Base-by-base conservation (phyloP, 2,888 invertebrate genomes). In the Odontothrips loti region DNA sequence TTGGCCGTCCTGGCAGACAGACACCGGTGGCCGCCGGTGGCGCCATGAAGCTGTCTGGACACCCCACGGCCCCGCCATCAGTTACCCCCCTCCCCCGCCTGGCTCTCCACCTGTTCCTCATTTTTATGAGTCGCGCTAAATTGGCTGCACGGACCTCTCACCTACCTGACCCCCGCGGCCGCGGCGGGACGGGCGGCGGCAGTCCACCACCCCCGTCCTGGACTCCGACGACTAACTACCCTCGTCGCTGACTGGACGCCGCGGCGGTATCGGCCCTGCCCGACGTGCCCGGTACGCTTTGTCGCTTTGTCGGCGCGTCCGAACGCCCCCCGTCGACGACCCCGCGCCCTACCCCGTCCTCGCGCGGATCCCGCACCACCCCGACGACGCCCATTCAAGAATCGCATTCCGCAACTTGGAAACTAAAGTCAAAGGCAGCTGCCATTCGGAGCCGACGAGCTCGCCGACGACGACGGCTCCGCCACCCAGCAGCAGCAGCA, bases 81-180 rank as follows among this genome's bases (percentile, higher is more conserved):
- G 20, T 20, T 17, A 4, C 58, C 58, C 58, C 58, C 15, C 15
- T 20, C 58, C 58, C 15, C 58, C 58, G 17, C 58, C 58, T 43
- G 34, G 34, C 34, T 6, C 51, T 23, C 68, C 68, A 68, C 68
- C 68, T 75, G 68, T 75, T 75, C 68, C 23, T 75, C 68, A 75
- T 75, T 75, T 75, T 75, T 75, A 75, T 12, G 68, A 75, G 68
- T 17, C 11, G 68, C 68, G 68, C 68, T 12, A 75, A 75, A 75
- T 75, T 75, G 68, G 68, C 68, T 10, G 68, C 23, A 23, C 23
- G 23, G 23, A 6, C 68, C 68, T 43, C 34, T n/a, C n/a, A n/a
- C n/a, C n/a, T n/a, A n/a, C n/a, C n/a, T n/a, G n/a, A n/a, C n/a
- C n/a, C n/a, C n/a, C n/a, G n/a, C n/a, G n/a, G n/a, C n/a, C 34